Percentiles rank a stretch among this genome's conserved stretches.
These are phyloP conservation scores for Spilogale gracilis DNA, from an alignment of 2,113 vertebrate species.

Conservation along the genomic window DNA sequence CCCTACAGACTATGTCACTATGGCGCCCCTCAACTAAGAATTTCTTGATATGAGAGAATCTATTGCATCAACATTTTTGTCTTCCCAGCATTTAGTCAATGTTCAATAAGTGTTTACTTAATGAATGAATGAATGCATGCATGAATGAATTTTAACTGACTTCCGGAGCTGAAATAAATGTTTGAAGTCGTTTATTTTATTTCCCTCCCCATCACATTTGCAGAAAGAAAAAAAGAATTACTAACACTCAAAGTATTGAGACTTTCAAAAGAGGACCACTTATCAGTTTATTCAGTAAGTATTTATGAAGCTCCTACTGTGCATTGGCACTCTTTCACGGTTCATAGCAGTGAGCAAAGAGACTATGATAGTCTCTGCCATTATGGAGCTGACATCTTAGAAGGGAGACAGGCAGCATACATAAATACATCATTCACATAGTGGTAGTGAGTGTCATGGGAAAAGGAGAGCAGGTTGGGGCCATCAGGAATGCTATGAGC, in stretches of 20 bases:
- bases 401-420: rapidly evolving
- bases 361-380: background rate
- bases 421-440: background rate
- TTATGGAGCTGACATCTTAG: background rate
- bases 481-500: background rate
- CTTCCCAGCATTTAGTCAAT: background rate
- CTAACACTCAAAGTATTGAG: background rate
- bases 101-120: background rate
- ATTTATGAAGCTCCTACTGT: background rate
- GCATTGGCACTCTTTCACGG: background rate
- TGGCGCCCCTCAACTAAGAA: background rate
- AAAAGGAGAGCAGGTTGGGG: background rate
- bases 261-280: background rate
- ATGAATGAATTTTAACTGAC: background rate
- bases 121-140: background rate
- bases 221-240: background rate
- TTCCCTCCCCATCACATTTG: background rate
- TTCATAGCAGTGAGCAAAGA: background rate
- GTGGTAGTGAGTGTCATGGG: background rate
- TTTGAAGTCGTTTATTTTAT: background rate
- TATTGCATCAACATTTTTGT: background rate
- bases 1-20: background rate
- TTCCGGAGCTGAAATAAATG: background rate
- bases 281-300: background rate
- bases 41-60: background rate